These are phyloP conservation scores for Blastobasis lacticolella DNA, from an alignment of 2,888 invertebrate species.

Conservation along the genomic window DNA sequence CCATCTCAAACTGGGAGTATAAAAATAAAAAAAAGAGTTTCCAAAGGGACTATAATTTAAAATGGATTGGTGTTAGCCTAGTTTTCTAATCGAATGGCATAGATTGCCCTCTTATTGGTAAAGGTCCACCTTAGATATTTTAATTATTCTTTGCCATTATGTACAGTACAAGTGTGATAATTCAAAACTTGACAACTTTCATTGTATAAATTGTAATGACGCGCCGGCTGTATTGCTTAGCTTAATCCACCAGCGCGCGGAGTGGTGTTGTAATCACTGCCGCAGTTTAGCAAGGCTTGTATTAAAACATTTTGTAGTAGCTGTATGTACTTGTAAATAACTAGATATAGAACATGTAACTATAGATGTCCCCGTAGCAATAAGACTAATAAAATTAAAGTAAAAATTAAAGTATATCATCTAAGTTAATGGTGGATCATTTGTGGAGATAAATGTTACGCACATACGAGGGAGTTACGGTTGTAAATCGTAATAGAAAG, in stretches of 20 bases:
- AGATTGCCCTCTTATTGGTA: conserved; percentile 6
- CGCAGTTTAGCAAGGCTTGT: conserved; percentile 42
- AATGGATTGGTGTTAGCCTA: neutral
- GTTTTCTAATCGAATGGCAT: neutral
- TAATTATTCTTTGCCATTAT: conserved; percentile 52
- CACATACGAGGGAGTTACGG: conserved; percentile 36
- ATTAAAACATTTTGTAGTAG: conserved; percentile 34
- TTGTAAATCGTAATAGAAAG: conserved; percentile 52
- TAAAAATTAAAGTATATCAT: conserved; percentile 30
- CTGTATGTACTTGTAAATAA: conserved; percentile 55
- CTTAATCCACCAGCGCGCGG: conserved; percentile 29
- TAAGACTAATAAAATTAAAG: conserved; percentile 37
- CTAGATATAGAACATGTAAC: conserved; percentile 21
- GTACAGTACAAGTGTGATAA: conserved; percentile 64
- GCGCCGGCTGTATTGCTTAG: conserved; percentile 34
- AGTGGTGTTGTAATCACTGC: conserved; percentile 70
- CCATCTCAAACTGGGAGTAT: conserved; percentile 12
- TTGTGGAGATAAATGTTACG: conserved; percentile 29
- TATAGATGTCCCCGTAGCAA: conserved; percentile 34
- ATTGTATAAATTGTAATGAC: conserved; percentile 26
- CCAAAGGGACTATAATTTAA: conserved; percentile 11
- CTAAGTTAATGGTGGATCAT: conserved; percentile 42
- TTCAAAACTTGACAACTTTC: conserved; percentile 20
- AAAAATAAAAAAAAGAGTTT: conserved; percentile 7
- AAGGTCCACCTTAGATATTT: conserved; percentile 30